These are phyloP conservation scores for Lineus longissimus DNA, from an alignment of 1,140 invertebrate genomes.

Conservation along the genomic window DNA sequence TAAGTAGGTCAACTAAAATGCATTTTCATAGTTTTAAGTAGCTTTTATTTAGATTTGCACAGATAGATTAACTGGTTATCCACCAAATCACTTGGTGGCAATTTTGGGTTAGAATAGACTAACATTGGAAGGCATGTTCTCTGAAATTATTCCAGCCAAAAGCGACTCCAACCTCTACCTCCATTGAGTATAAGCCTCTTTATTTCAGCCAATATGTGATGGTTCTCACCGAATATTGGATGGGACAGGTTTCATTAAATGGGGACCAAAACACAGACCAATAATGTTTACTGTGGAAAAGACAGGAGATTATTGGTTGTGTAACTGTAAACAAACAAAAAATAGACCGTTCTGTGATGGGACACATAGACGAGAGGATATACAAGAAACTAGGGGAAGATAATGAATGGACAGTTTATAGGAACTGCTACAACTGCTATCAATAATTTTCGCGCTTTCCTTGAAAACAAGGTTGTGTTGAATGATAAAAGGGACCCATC, in stretches of 20 bases:
- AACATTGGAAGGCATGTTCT: too few species aligned
- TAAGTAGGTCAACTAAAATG: too few species aligned
- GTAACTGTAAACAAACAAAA: slow-evolving; percentile 95
- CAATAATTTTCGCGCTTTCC: neutral
- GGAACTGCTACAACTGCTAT: neutral
- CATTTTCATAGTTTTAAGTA: too few species aligned
- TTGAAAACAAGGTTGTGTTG: neutral
- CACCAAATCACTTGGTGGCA: too few species aligned
- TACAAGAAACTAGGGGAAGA: slow-evolving; percentile 56
- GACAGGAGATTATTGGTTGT: slow-evolving; percentile 94
- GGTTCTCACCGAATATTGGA: slow-evolving; percentile 74
- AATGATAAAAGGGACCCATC: neutral
- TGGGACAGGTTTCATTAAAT: slow-evolving; percentile 58
- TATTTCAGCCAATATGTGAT: slow-evolving; percentile 85
- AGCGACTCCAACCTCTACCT: neutral
- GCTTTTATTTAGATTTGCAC: too few species aligned
- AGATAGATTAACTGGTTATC: too few species aligned
- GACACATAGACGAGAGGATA: slow-evolving; percentile 72
- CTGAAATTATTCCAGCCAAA: too few species aligned
- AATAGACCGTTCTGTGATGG: slow-evolving; percentile 98
- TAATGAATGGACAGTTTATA: neutral
- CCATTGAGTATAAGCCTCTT: slow-evolving; percentile 5
- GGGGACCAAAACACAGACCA: slow-evolving; percentile 58
- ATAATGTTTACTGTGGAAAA: slow-evolving; percentile 78
- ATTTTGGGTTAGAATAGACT: too few species aligned